Base-by-base conservation (phyloP, 2,888 invertebrate species). In the Platycheirus rosarum region DNA sequence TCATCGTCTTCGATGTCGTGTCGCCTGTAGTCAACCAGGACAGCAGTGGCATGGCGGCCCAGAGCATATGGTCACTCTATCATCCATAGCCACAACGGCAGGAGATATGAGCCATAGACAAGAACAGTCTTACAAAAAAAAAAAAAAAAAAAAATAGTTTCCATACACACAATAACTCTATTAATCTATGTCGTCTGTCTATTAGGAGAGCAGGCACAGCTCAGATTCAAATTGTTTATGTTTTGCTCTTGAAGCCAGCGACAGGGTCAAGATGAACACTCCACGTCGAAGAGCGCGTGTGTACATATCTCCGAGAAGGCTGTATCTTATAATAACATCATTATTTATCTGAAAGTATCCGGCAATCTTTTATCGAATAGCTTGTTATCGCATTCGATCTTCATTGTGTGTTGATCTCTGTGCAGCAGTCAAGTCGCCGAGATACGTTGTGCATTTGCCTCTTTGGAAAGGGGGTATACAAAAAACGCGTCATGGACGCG, bases 151-250 rank as follows among this genome's bases (percentile, higher is more conserved):
- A 63, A 73, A 55, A 63, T 49, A 62, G 40, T 70, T 65, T 80
- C 80, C 80, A 80, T 76, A 80, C 75, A 80, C 76, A 80, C 80
- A 80, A 80, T 80, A 80, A 80, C 76, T 76, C 80, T 76, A 80
- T 80, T 80, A 76, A 80, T 80, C 76, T 80, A 80, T 80, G 80
- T 80, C 80, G 80, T 65, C 65, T 70, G 80, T 80, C 80, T 70
- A 80, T 80, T 80, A 80, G 70, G 80, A 60, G 76, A 80, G 76
- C 76, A 53, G 62, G 40, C 70, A 60, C 51, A 60, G 75, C 48
- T 57, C 70, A 46, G 53, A 80, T 80, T 57, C 76, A 60, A 62
- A 80, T 80, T 80, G 80, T 80, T 80, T 80, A 80, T 76, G 76
- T 53, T 65, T 66, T 51, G 49, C 65, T 76, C 76, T 80, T 70